phyloP scores from a whole-genome alignment of 2,888 invertebrate species.

The Lasius platythorax region DNA sequence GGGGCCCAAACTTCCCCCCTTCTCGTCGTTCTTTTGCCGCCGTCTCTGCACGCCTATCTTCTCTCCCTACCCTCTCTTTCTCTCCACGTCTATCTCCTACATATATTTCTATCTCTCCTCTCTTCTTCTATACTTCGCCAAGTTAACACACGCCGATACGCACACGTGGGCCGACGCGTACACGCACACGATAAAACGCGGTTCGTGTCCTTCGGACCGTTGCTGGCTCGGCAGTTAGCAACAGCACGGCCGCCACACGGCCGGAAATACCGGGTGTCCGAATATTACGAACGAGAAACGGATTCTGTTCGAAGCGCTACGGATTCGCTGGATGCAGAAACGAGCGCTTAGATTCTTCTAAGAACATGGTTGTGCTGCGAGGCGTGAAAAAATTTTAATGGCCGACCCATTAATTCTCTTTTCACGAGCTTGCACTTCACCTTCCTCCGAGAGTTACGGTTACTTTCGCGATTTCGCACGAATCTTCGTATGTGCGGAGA shows the following conservation, averaged over 20 bases:
- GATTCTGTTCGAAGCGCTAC: constrained; percentile 32
- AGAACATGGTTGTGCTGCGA: neutral
- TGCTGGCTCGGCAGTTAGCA: constrained; percentile 78
- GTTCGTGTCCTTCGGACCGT: constrained; percentile 75
- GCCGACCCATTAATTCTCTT: constrained; percentile 20
- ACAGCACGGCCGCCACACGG: constrained; percentile 72
- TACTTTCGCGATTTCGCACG: constrained; percentile 7
- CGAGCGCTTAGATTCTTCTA: neutral
- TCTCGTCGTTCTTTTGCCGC: neutral
- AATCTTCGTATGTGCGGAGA: neutral
- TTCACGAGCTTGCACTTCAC: neutral
- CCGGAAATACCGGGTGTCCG: constrained; percentile 83
- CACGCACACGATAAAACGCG: constrained; percentile 49
- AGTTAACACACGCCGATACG: constrained; percentile 50
- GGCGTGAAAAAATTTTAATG: neutral
- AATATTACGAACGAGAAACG: constrained; percentile 58
- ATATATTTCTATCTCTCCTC: constrained; percentile 34
- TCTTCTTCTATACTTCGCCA: constrained; percentile 40
- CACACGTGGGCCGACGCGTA: constrained; percentile 42
- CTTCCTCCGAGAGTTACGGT: neutral
- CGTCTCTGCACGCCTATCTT: neutral
- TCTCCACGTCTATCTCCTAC: constrained; percentile 34
- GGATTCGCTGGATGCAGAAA: constrained; percentile 23
- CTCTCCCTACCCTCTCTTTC: constrained; percentile 62
- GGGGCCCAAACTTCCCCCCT: constrained; percentile 27